Conservation (phyloP, 2,797 vertebrate genomes). For the Xenentodon cancila region DNA sequence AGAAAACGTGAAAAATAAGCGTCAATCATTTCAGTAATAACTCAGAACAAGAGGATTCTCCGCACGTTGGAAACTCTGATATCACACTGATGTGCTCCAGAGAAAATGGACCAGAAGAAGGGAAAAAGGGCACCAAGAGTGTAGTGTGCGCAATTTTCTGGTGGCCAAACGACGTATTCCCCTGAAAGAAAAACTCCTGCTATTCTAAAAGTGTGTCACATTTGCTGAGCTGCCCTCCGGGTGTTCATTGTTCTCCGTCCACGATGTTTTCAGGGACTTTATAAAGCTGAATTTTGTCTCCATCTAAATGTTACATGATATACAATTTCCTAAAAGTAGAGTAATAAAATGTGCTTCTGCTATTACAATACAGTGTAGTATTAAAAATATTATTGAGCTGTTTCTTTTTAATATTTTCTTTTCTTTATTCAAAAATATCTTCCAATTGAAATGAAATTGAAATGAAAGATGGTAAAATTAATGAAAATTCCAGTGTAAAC, state of each 20-base stretch:
- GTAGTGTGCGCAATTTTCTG: conserved; percentile 47
- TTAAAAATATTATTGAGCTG: background rate
- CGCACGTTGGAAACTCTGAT: too few relatives aligned
- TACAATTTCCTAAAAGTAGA: background rate
- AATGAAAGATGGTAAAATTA: conserved; percentile 44
- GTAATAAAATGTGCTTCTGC: conserved; percentile 2
- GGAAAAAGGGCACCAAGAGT: conserved; percentile 43
- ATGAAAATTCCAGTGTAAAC: conserved; percentile 44
- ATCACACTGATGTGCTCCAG: conserved; percentile 19
- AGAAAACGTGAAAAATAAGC: too few relatives aligned
- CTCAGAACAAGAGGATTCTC: too few relatives aligned
- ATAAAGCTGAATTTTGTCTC: background rate
- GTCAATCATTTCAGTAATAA: too few relatives aligned
- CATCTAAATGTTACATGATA: background rate
- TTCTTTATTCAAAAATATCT: conserved; percentile 37
- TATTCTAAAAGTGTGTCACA: conserved; percentile 28
- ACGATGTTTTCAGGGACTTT: conserved; percentile 30
- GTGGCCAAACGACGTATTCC: conserved; percentile 45
- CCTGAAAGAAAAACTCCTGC: conserved; percentile 9
- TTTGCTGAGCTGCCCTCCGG: conserved; percentile 41
- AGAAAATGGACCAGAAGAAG: conserved; percentile 25
- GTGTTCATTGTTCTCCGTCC: conserved; percentile 39
- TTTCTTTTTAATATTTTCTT: conserved; percentile 9
- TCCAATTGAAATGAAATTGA: conserved; percentile 71
- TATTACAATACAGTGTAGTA: background rate